Base-by-base conservation (phyloP, 1,140 invertebrate genomes). In the Dysdera silvatica region DNA sequence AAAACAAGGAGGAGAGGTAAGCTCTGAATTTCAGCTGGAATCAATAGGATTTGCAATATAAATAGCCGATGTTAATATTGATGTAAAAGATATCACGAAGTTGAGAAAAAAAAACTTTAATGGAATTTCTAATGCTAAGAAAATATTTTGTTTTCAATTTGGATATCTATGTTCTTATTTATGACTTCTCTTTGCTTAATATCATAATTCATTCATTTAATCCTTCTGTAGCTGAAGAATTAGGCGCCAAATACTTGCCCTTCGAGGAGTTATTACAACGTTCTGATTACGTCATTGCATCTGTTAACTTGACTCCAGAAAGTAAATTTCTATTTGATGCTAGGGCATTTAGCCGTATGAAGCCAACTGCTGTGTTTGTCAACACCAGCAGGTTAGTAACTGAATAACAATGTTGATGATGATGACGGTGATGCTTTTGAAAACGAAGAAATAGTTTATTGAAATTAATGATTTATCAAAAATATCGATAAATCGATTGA, bases 261-360 rank as follows among this genome's bases (percentile, higher is more conserved):
- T 84, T 93, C 66, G 82, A 90, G 57, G 77, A 82, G 40, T 75
- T 95, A 40, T 71, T 93, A 0, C 63, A 67, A 47, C 70, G 84
- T 66, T 89, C 87, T 64, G 90, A 95, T 74, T 91, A 93, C 75
- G 80, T 95, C 0, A 83, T 94, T 51, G 82, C 69, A 18, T 75
- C 71, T 52, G 82, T 82, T 59, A 82, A 88, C 20, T 73, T 91
- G 33, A 87, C 83, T 4, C 78, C 84, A 24, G 83, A 90, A 74
- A 94, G 89, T 0, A 82, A 79, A 65, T 79, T 82, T 51, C 81
- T 94, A 57, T 92, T 94, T 69, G 84, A 88, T 71, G 77, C 80
- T 61, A 70, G 77, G 43, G 81, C 84, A 26, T 92, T 95, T 73
- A 70, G 76, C 4, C 84, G 86, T 72, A 95, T 95, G 91, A 94